phyloP scores from a whole-genome alignment of 2,797 vertebrate genomes.

The Coranthus polyacanthus region DNA sequence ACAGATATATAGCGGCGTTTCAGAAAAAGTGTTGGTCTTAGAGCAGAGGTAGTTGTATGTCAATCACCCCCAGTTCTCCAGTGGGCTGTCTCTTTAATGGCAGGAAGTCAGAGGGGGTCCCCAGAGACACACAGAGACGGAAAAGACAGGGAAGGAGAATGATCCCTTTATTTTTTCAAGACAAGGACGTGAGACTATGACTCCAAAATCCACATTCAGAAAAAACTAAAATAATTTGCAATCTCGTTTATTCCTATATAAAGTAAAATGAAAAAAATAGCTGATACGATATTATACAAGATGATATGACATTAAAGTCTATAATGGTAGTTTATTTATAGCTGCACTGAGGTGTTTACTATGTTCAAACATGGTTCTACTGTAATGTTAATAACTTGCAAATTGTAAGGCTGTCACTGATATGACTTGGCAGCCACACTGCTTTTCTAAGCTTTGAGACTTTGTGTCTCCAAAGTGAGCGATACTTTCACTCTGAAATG shows the following conservation, averaged over 20 bases:
- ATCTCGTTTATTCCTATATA: constrained; percentile 5
- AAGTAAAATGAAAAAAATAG: constrained; percentile 20
- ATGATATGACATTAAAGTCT: neutral
- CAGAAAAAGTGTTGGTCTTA: constrained; percentile 44
- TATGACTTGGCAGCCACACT: constrained; percentile 52
- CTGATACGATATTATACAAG: neutral
- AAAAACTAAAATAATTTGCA: neutral
- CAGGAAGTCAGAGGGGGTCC: constrained; percentile 79
- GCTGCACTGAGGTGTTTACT: constrained; percentile 33
- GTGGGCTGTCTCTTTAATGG: constrained; percentile 83
- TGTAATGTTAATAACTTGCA: constrained; percentile 48
- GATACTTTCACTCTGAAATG: constrained; percentile 60
- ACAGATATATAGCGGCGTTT: constrained; percentile 75
- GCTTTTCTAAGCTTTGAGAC: constrained; percentile 70
- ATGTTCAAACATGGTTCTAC: constrained; percentile 45
- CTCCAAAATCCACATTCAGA: constrained; percentile 26
- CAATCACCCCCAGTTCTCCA: constrained; percentile 74
- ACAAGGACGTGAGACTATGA: constrained; percentile 41
- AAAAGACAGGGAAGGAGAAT: constrained; percentile 63
- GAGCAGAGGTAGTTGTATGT: constrained; percentile 70
- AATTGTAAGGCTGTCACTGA: constrained; percentile 49
- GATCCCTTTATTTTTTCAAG: constrained; percentile 70
- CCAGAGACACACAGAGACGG: constrained; percentile 63
- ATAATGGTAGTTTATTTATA: constrained; percentile 31
- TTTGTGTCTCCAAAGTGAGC: constrained; percentile 58